A percentile compares a stretch with the other conserved stretches of the same genome.
These are phyloP conservation scores for Tenthredo distinguenda DNA, from an alignment of 2,888 invertebrate genomes.

Conservation along the genomic window DNA sequence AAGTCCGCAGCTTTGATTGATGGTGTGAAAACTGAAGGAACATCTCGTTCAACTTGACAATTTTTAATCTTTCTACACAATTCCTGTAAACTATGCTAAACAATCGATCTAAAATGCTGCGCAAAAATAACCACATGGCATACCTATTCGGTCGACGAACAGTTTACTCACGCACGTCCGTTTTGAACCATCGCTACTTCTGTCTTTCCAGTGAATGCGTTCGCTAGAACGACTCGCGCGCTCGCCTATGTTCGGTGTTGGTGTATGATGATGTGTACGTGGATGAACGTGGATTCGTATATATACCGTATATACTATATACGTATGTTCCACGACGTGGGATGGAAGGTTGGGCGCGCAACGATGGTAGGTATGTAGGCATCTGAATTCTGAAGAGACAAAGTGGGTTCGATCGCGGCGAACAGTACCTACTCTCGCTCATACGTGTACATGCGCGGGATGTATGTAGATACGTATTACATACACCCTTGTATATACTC, in stretches of 20 bases:
- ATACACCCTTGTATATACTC: background rate
- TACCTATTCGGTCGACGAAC: background rate
- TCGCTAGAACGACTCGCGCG: constrained; percentile 52
- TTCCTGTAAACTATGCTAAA: background rate
- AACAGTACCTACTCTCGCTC: constrained; percentile 42
- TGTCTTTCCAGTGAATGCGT: constrained; percentile 52
- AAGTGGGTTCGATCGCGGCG: constrained; percentile 57
- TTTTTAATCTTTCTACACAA: background rate
- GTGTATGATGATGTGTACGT: constrained; percentile 39
- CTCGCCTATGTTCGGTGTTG: constrained; percentile 30
- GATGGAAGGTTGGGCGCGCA: constrained; percentile 57
- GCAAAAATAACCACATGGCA: background rate
- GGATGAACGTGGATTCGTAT: constrained; percentile 42
- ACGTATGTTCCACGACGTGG: constrained; percentile 55
- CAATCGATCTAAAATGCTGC: background rate
- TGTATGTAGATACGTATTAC: background rate
- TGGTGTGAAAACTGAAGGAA: background rate
- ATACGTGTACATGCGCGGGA: background rate
- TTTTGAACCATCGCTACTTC: constrained; percentile 49
- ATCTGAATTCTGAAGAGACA: constrained; percentile 64
- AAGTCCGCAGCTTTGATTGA: background rate
- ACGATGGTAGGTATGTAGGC: constrained; percentile 59
- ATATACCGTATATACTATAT: background rate
- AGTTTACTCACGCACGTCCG: background rate
- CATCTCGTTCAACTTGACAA: background rate